A percentile compares a stretch with the other conserved stretches of the same genome.
phyloP scores from a whole-genome alignment of 2,797 vertebrate species.

The Enteromius anoplus region DNA sequence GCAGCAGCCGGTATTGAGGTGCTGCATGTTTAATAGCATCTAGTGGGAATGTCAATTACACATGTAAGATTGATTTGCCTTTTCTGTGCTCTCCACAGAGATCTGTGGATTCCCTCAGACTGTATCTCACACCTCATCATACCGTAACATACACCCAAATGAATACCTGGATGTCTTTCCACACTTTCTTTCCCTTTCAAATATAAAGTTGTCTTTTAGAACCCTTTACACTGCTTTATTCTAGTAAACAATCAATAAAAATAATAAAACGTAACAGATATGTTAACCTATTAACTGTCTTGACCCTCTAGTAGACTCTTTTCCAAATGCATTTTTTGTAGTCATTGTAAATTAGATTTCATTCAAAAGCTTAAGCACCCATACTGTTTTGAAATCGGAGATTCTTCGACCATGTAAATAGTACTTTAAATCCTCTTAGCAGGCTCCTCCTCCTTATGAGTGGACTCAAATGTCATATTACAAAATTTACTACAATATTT shows the following conservation, averaged over 20 bases:
- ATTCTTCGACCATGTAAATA: background rate
- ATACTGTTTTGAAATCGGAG: background rate
- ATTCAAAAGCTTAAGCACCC: background rate
- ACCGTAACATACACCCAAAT: background rate
- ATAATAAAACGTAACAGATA: background rate
- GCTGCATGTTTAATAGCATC: conserved; percentile 61
- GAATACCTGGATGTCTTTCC: background rate
- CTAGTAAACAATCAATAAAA: background rate
- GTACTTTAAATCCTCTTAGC: background rate
- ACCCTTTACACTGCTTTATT: background rate
- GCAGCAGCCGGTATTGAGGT: conserved; percentile 49
- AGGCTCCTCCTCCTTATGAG: background rate
- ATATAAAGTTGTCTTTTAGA: background rate
- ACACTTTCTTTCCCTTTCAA: background rate
- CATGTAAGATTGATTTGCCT: conserved; percentile 55
- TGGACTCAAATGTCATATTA: background rate
- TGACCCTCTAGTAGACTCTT: background rate
- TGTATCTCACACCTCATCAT: background rate
- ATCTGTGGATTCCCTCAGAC: conserved; percentile 12
- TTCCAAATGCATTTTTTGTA: background rate
- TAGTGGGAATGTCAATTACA: conserved; percentile 61
- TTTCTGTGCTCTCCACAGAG: conserved; percentile 38
- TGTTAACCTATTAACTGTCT: background rate
- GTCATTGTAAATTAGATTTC: background rate
- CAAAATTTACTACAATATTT: background rate